phyloP scores from a whole-genome alignment of 1,140 invertebrate genomes.

The Archivesica marissinica region DNA sequence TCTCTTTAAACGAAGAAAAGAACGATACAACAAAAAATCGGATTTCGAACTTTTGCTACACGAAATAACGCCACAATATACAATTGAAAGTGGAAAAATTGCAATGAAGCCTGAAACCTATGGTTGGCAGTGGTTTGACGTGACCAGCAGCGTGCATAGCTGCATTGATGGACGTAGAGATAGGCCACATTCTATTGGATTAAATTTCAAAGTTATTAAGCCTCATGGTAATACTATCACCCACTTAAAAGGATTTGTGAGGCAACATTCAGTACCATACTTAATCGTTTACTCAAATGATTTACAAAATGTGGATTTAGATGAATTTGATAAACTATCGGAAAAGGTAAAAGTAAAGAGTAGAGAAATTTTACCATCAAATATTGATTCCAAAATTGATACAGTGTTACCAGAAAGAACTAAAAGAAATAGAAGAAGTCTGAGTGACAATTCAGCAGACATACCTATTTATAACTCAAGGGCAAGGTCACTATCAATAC shows the following conservation, averaged over 20 bases:
- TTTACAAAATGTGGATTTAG: constrained; percentile 75
- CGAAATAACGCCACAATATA: constrained; percentile 76
- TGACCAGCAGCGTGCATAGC: constrained; percentile 74
- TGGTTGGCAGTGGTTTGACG: constrained; percentile 81
- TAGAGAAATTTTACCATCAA: constrained; percentile 5
- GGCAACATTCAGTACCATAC: constrained; percentile 81
- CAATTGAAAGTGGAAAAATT: constrained; percentile 72
- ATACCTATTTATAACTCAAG: constrained; percentile 46
- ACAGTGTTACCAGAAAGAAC: constrained; percentile 42
- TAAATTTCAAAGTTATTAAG: constrained; percentile 75
- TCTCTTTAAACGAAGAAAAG: constrained; percentile 78
- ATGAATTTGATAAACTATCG: constrained; percentile 73
- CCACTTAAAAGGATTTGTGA: constrained; percentile 73
- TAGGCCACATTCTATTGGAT: constrained; percentile 76
- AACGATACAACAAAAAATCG: constrained; percentile 50
- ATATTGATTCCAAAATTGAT: constrained; percentile 8
- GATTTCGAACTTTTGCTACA: constrained; percentile 76
- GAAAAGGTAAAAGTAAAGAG: constrained; percentile 59
- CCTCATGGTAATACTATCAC: constrained; percentile 67
- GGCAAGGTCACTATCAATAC: constrained; percentile 70
- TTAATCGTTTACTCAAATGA: constrained; percentile 84
- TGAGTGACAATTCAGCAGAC: constrained; percentile 48
- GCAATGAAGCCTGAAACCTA: constrained; percentile 65
- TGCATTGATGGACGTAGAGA: constrained; percentile 71
- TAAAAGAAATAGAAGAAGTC: constrained; percentile 54